These are phyloP conservation scores for Synaphobranchus kaupii DNA, from an alignment of 2,797 vertebrate genomes.

Conservation along the genomic window DNA sequence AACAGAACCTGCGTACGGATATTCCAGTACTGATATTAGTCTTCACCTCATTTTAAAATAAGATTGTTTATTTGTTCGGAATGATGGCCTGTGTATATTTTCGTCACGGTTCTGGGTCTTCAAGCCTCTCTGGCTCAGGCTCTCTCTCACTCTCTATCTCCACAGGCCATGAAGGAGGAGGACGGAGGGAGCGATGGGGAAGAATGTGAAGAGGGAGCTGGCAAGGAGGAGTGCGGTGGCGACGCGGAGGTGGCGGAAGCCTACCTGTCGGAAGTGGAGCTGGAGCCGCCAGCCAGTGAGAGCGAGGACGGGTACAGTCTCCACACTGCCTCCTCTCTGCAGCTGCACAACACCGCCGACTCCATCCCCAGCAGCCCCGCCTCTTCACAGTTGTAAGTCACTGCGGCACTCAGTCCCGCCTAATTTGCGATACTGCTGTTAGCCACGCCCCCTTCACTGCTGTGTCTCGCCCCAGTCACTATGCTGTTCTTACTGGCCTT, in stretches of 20 bases:
- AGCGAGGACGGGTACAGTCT: conserved; percentile 96
- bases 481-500: too few species aligned
- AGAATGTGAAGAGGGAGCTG: conserved; percentile 73
- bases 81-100: not conserved
- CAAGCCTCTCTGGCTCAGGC: conserved; percentile 11
- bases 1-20: not conserved
- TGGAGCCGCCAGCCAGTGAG: conserved; percentile 89
- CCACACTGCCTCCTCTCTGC: conserved; percentile 86
- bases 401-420: not conserved
- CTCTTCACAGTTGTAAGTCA: conserved; percentile 95
- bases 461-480: too few species aligned
- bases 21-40: not conserved
- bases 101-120: conserved; percentile 5
- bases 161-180: conserved; percentile 77
- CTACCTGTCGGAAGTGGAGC: conserved; percentile 88
- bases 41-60: too few species aligned
- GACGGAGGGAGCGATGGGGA: conserved; percentile 78
- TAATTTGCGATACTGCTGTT: not conserved
- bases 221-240: conserved; percentile 76
- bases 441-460: not conserved
- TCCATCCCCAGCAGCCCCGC: conserved; percentile 96
- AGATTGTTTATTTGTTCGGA: not conserved
- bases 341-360: conserved; percentile 88
- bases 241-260: conserved; percentile 82
- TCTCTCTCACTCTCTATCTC: conserved; percentile 59